phyloP scores from a whole-genome alignment of 23 tunicate species.

The Clavelina lepadiformis region DNA sequence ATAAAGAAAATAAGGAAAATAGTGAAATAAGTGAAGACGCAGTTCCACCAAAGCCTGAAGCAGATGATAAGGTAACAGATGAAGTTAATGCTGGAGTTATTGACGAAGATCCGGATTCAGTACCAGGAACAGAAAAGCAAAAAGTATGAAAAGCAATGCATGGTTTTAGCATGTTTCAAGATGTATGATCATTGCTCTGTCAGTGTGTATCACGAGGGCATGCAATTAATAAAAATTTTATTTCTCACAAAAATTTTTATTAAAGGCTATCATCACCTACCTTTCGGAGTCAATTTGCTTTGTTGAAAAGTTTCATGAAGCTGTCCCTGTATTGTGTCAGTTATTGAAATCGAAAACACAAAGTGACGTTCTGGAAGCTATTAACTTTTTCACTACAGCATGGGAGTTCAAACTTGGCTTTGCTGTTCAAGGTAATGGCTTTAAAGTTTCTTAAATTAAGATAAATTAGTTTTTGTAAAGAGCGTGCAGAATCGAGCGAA shows the following conservation, averaged over 20 bases:
- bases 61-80: background rate
- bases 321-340: slow-evolving; percentile 65
- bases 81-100: slow-evolving; percentile 1
- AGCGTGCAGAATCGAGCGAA: background rate
- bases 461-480: background rate
- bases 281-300: slow-evolving; percentile 45
- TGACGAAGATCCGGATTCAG: slow-evolving; percentile 10
- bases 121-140: slow-evolving; percentile 11
- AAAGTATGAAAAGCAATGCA: background rate
- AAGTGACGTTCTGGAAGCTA: slow-evolving; percentile 85
- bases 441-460: background rate
- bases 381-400: slow-evolving; percentile 78
- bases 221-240: too few relatives aligned
- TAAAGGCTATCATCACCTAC: slow-evolving; percentile 29
- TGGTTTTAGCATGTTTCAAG: too few relatives aligned
- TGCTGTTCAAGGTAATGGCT: slow-evolving; percentile 54
- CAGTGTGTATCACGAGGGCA: too few relatives aligned
- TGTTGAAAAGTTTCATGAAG: slow-evolving; percentile 71
- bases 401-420: slow-evolving; percentile 72
- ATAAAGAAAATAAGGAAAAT: too few relatives aligned
- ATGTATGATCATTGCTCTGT: too few relatives aligned
- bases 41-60: background rate
- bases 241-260: too few relatives aligned
- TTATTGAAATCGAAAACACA: slow-evolving; percentile 45
- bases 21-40: too few relatives aligned